Percentiles rank a stretch among this genome's conserved stretches.
Conservation (phyloP, 2,113 vertebrate species). For the Hippopotamus amphibius region DNA sequence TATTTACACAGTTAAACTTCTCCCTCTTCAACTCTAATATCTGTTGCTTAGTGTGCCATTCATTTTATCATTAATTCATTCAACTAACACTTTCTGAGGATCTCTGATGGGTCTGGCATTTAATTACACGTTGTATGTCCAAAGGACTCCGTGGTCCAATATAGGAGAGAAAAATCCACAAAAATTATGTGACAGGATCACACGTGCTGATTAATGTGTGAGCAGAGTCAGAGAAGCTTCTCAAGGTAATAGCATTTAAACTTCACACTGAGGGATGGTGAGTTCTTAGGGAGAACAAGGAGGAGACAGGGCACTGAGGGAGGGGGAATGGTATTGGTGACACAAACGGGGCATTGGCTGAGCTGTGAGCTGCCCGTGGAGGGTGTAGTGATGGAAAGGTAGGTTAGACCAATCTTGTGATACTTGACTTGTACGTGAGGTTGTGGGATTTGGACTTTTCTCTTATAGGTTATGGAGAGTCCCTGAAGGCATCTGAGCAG, state of each 20-base stretch:
- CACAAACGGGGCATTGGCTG: background rate
- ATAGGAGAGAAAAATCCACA: background rate
- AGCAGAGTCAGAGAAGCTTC: background rate
- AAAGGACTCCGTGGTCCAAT: background rate
- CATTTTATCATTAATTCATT: slow-evolving; percentile 1
- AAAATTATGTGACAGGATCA: background rate
- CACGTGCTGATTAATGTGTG: background rate
- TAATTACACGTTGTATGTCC: background rate
- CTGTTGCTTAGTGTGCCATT: background rate
- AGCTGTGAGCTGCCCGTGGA: background rate
- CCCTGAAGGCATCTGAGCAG: background rate
- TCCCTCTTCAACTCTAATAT: background rate
- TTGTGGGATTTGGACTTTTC: background rate
- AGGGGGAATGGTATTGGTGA: background rate
- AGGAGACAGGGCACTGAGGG: background rate
- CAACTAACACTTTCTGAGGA: background rate
- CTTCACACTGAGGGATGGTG: background rate
- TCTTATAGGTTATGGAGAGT: background rate
- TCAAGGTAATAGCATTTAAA: background rate
- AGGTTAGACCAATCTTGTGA: background rate
- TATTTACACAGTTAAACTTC: background rate
- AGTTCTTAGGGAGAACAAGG: background rate
- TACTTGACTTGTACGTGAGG: background rate
- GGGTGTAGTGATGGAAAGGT: background rate
- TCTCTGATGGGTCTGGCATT: background rate